These are phyloP conservation scores for Fistularia commersonii DNA, from an alignment of 2,797 vertebrate genomes.

Conservation along the genomic window DNA sequence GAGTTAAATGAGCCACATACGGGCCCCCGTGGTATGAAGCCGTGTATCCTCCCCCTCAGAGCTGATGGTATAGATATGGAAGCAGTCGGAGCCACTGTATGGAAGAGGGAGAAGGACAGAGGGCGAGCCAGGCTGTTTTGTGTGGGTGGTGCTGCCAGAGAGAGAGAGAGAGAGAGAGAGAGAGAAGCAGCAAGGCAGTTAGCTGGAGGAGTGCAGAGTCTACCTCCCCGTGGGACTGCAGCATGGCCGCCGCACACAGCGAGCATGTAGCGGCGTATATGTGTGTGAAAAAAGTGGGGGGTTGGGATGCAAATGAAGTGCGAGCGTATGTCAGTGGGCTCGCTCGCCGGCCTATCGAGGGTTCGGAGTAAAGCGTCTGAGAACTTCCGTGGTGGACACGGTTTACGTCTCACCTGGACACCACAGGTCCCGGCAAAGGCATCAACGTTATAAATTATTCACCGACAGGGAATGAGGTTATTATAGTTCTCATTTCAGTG, in stretches of 20 bases:
- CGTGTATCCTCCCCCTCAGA: constrained; percentile 47
- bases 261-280: constrained; percentile 46
- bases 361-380: background rate
- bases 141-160: constrained; percentile 63
- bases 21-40: constrained; percentile 43
- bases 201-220: constrained; percentile 60
- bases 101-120: constrained; percentile 53
- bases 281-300: constrained; percentile 51
- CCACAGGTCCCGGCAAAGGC: constrained; percentile 2
- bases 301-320: constrained; percentile 60
- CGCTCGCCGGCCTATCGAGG: constrained; percentile 6
- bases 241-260: constrained; percentile 49
- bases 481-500: background rate
- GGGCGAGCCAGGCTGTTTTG: constrained; percentile 67
- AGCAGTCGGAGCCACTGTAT: constrained; percentile 39
- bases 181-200: constrained; percentile 45
- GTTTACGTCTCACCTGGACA: background rate
- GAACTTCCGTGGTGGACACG: background rate
- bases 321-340: constrained; percentile 34
- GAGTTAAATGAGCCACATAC: constrained; percentile 53
- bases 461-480: background rate
- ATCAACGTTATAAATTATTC: constrained; percentile 3
- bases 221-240: constrained; percentile 66
- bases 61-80: constrained; percentile 63
- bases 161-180: constrained; percentile 18